Evolutionary conservation across 2,113 vertebrate species (phyloP), one percentile per base, ranked within the genome.

Genomic region (Nothocercus julius): DNA sequence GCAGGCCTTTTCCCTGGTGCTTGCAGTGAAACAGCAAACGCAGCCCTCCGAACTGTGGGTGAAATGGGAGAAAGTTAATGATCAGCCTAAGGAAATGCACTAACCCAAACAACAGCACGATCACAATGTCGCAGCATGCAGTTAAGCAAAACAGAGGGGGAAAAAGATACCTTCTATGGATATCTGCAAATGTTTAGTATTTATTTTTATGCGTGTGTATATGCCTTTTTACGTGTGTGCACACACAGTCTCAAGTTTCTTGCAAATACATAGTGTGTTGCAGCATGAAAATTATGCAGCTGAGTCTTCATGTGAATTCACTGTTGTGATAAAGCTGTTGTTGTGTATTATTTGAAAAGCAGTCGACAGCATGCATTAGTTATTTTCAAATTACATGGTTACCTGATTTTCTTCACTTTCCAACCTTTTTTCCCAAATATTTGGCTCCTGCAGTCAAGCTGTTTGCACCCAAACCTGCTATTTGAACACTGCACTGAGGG

Each of bases 61-160:
- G 22, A 13, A 13, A 28, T 63, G 40, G n/a, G 17, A 47, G 17
- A 30, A 18, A 16, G 44, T 2, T 61, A 27, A 8, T 19, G n/a
- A 24, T 27, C 3, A 59, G 62, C 36, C 38, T 28, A 42, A 36
- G 20, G 47, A 58, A 59, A 61, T 36, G 9, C 34, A 3, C 40
- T 5, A 42, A 5, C 2, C 59, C 36, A 5, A 28, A n/a, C 45
- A 15, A 1, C 17, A 14, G 27, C 42, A 3, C 13, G 2, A 54
- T 17, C 45, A 2, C 5, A 5, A 5, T 25, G 34, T 21, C 30
- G 27, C 32, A 3, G 0, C 0, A 1, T 11, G 15, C n/a, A 1
- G 22, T 40, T 8, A 27, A 69, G 36, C 34, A 70, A 51, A 14
- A 47, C 18, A 34, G n/a, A 58, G 30, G 28, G 22, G 27, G 18